Percentiles rank a stretch among this genome's conserved stretches.
phyloP scores from a whole-genome alignment of 2,888 invertebrate genomes.

The Nephrocerus scutellatus region DNA sequence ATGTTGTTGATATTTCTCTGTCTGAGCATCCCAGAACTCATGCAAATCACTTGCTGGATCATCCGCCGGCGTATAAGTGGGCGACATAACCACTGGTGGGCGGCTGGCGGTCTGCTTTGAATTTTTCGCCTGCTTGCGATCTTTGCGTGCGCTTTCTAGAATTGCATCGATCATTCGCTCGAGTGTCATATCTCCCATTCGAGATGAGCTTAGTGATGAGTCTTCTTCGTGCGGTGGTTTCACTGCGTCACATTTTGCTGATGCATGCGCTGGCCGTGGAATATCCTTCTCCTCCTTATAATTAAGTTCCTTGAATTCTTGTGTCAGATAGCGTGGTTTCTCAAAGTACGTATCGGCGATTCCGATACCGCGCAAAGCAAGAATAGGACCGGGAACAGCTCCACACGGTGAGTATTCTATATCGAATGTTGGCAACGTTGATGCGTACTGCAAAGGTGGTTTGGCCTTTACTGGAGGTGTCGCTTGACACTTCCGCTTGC shows the following conservation, averaged over 20 bases:
- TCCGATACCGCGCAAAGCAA: conserved; percentile 43
- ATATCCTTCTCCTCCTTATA: conserved; percentile 12
- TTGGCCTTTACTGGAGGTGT: conserved; percentile 16
- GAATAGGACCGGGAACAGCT: conserved; percentile 38
- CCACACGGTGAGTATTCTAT: conserved; percentile 45
- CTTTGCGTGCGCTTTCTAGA: conserved; percentile 44
- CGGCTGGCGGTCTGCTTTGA: conserved; percentile 17
- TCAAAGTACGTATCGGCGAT: conserved; percentile 46
- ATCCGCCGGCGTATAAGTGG: conserved; percentile 44
- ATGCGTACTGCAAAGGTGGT: conserved; percentile 26
- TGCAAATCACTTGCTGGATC: conserved; percentile 47
- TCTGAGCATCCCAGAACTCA: conserved; percentile 40
- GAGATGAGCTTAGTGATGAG: conserved; percentile 36
- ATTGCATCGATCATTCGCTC: conserved; percentile 48
- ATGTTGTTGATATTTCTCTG: conserved; percentile 24
- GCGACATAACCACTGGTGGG: conserved; percentile 28
- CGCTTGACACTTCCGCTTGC: conserved; percentile 15
- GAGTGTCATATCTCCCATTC: conserved; percentile 45
- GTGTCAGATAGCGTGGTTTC: conserved; percentile 42
- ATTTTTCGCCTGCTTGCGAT: conserved; percentile 26
- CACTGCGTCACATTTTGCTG: background rate
- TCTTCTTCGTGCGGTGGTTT: conserved; percentile 18
- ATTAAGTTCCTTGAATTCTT: conserved; percentile 17
- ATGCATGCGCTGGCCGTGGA: background rate
- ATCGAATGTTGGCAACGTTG: conserved; percentile 43